phyloP scores from a whole-genome alignment of 2,797 vertebrate genomes.

The Knipowitschia caucasica region DNA sequence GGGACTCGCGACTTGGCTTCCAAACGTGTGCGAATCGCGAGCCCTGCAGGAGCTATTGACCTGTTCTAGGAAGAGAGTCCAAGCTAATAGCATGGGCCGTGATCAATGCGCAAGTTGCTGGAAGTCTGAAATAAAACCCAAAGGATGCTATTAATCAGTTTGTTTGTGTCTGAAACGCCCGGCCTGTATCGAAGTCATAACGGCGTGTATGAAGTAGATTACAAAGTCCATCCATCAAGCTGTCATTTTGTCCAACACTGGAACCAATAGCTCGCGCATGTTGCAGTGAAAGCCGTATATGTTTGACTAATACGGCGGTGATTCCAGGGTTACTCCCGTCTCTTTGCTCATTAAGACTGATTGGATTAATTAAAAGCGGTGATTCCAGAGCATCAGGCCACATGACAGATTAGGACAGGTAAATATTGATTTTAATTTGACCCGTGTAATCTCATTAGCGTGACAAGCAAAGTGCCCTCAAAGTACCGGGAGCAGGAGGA shows the following conservation, averaged over 20 bases:
- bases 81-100: constrained; percentile 4
- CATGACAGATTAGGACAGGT: neutral
- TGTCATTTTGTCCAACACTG: constrained; percentile 39
- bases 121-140: constrained; percentile 27
- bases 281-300: neutral
- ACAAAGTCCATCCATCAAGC: constrained; percentile 65
- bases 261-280: constrained; percentile 14
- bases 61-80: constrained; percentile 4
- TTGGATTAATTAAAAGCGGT: constrained; percentile 4
- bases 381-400: neutral
- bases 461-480: neutral
- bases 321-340: neutral
- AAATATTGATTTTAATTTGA: neutral
- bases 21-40: constrained; percentile 5
- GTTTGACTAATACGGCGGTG: neutral
- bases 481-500: neutral
- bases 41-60: constrained; percentile 8
- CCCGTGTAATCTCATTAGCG: neutral
- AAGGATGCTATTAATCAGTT: constrained; percentile 51
- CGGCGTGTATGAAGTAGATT: constrained; percentile 60
- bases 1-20: neutral
- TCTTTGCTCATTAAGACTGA: constrained; percentile 14
- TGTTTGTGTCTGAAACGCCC: constrained; percentile 42
- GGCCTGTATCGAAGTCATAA: constrained; percentile 46
- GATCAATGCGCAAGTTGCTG: constrained; percentile 17